Percentiles rank a stretch among this genome's conserved stretches.
phyloP scores from a whole-genome alignment of 2,797 vertebrate species.

The Diplodus puntazzo region DNA sequence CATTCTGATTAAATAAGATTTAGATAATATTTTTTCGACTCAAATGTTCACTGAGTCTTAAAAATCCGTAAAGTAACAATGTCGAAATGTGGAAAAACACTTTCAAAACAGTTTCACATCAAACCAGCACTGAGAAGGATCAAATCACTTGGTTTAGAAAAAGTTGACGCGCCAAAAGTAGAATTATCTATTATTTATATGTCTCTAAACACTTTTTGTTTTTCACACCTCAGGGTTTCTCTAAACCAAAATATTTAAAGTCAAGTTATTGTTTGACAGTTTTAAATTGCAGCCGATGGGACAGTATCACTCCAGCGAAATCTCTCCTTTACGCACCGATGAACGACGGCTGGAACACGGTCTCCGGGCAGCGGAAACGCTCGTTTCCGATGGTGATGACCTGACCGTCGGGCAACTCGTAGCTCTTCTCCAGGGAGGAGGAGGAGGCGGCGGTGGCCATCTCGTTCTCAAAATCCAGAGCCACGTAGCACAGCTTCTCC shows the following conservation, averaged over 20 bases:
- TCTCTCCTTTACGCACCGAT: conserved; percentile 78
- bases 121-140: neutral
- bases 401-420: conserved; percentile 88
- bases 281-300: neutral
- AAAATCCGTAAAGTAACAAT: neutral
- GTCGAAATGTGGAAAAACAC: neutral
- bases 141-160: neutral
- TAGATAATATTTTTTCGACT: no score
- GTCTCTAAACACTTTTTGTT: neutral
- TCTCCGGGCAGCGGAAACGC: conserved; percentile 89
- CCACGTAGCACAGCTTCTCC: conserved; percentile 88
- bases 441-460: conserved; percentile 89
- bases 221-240: neutral
- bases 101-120: neutral
- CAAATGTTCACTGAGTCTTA: no score
- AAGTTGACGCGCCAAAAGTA: neutral
- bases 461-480: conserved; percentile 89
- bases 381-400: conserved; percentile 90
- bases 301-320: neutral
- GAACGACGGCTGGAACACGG: conserved; percentile 89
- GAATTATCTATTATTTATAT: neutral
- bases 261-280: neutral
- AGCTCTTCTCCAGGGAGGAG: conserved; percentile 89
- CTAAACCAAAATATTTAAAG: neutral
- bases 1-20: neutral